Evolutionary conservation across 2,113 vertebrate species (phyloP).

Genomic region (Triplophysa siluroides): DNA sequence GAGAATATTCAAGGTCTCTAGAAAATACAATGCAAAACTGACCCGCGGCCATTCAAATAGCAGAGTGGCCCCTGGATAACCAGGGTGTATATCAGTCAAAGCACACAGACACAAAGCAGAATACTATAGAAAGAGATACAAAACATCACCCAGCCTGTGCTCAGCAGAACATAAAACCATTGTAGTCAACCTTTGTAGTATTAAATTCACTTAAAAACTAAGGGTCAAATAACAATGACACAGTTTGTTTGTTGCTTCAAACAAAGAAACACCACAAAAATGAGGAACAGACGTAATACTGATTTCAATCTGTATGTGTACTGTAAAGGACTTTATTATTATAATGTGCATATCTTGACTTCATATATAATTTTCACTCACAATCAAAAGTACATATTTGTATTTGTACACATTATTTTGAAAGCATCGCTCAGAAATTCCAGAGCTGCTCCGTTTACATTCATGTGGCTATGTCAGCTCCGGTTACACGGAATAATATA

Average conservation of each 20-base stretch:
- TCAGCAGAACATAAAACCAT: constrained; percentile 18
- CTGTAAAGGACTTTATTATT: constrained; percentile 75
- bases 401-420: constrained; percentile 71
- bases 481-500: constrained; percentile 68
- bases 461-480: constrained; percentile 61
- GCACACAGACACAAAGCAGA: background rate
- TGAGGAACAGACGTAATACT: constrained; percentile 17
- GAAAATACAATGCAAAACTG: background rate
- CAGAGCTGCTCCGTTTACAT: constrained; percentile 59
- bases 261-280: background rate
- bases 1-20: background rate
- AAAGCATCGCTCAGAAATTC: constrained; percentile 73
- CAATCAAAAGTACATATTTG: constrained; percentile 71
- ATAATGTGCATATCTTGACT: constrained; percentile 71
- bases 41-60: background rate
- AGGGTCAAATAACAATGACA: background rate
- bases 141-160: constrained; percentile 9
- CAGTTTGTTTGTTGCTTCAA: background rate
- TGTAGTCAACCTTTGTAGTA: background rate
- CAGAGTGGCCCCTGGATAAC: background rate
- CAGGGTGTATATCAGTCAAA: background rate
- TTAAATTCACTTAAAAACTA: background rate
- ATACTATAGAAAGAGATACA: background rate
- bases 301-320: constrained; percentile 57
- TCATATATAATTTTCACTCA: constrained; percentile 74